A percentile compares a stretch with the other conserved stretches of the same genome.
These are phyloP conservation scores for Heptranchias perlo DNA, from an alignment of 2,113 vertebrate species.

Conservation along the genomic window DNA sequence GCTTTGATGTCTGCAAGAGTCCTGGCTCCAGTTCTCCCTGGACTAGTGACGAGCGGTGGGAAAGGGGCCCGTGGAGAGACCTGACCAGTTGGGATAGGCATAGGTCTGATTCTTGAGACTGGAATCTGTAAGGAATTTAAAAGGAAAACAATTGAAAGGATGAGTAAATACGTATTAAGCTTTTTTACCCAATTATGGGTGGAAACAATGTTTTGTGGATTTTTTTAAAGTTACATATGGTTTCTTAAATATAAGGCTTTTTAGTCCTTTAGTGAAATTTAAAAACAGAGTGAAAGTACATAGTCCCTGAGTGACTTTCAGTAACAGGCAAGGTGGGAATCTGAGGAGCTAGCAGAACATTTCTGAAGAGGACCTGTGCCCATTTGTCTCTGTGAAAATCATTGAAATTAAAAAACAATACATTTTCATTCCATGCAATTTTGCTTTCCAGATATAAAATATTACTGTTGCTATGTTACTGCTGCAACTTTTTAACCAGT, in stretches of 20 bases:
- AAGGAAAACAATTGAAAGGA: not conserved
- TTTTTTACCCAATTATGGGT: not conserved
- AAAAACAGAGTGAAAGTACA: not conserved
- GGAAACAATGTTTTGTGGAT: not conserved
- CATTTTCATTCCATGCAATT: not conserved
- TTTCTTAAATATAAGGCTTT: not conserved
- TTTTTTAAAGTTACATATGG: not conserved
- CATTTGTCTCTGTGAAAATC: not conserved
- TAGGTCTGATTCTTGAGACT: constrained; percentile 72
- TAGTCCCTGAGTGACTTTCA: not conserved
- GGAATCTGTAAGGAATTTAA: constrained; percentile 68
- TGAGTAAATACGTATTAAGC: not conserved
- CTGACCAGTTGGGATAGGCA: constrained; percentile 70
- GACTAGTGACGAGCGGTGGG: constrained; percentile 65
- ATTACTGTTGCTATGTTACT: not conserved
- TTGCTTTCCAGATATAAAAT: not conserved
- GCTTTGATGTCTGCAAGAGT: constrained; percentile 97
- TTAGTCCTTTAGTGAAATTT: not conserved
- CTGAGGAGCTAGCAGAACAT: not conserved
- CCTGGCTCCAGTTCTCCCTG: constrained; percentile 79
- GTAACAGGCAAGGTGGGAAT: not conserved
- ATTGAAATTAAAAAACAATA: not conserved
- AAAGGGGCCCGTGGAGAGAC: constrained; percentile 76
- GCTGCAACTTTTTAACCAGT: not conserved
- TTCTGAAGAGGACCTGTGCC: not conserved